phyloP scores from a whole-genome alignment of 2,888 invertebrate species.

The Amitus sp. region DNA sequence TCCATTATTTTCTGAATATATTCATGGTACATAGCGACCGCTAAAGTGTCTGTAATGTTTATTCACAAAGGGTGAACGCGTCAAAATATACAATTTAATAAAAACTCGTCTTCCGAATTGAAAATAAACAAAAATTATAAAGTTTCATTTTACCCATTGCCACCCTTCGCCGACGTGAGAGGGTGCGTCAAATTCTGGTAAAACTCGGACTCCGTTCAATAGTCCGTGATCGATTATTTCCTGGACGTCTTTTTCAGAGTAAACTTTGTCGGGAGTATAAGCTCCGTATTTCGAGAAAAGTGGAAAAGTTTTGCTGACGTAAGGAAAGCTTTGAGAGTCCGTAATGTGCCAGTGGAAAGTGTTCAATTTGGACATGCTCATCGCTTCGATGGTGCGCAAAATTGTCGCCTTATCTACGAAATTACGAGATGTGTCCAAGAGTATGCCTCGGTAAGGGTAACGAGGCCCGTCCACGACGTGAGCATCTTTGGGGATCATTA shows the following conservation, averaged over 20 bases:
- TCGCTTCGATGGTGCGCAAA: slow-evolving; percentile 83
- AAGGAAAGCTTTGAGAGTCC: slow-evolving; percentile 94
- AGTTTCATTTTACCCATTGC: slow-evolving; percentile 68
- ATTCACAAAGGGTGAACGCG: too few relatives aligned
- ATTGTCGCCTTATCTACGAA: slow-evolving; percentile 80
- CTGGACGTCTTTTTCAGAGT: slow-evolving; percentile 62
- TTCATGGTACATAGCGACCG: too few relatives aligned
- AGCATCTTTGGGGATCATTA: slow-evolving; percentile 73
- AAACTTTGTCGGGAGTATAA: slow-evolving; percentile 77
- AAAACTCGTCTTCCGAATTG: too few relatives aligned
- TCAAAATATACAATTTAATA: too few relatives aligned
- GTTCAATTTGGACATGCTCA: slow-evolving; percentile 91
- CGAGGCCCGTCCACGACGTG: slow-evolving; percentile 80
- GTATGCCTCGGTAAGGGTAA: slow-evolving; percentile 88
- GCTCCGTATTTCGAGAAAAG: slow-evolving; percentile 81
- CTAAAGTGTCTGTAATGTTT: too few relatives aligned
- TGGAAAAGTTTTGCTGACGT: slow-evolving; percentile 79
- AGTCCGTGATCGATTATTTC: slow-evolving; percentile 76
- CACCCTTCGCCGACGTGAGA: slow-evolving; percentile 90
- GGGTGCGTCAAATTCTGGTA: slow-evolving; percentile 94
- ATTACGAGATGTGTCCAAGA: slow-evolving; percentile 92
- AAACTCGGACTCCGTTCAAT: slow-evolving; percentile 82
- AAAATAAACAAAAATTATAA: too few relatives aligned
- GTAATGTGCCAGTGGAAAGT: slow-evolving; percentile 96
- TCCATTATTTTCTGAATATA: too few relatives aligned